phyloP scores from a whole-genome alignment of 2,797 vertebrate species.

The Sebastes taczanowskii region DNA sequence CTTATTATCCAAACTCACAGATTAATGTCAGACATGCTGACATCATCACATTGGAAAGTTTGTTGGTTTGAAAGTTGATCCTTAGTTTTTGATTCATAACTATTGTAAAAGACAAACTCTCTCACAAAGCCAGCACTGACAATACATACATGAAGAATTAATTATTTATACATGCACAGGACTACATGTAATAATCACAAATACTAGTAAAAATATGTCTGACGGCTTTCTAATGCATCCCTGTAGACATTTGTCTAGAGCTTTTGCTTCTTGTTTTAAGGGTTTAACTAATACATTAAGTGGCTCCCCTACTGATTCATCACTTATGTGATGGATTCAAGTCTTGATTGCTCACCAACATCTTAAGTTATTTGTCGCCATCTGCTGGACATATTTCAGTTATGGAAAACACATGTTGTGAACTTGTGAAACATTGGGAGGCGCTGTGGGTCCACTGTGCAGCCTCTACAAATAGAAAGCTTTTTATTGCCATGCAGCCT shows the following conservation, averaged over 20 bases:
- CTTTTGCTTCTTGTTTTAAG: neutral
- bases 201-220: neutral
- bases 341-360: neutral
- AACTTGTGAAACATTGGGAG: neutral
- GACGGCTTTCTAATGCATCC: neutral
- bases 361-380: constrained; percentile 29
- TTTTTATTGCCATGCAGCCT: neutral
- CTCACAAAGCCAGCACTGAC: neutral
- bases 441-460: neutral
- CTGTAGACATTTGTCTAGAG: neutral
- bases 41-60: neutral
- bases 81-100: neutral
- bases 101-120: neutral
- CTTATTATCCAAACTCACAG: neutral
- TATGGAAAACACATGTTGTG: neutral
- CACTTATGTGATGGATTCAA: too few species aligned
- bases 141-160: neutral
- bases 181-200: neutral
- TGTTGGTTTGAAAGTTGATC: neutral
- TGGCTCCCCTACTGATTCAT: neutral
- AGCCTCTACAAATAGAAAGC: neutral
- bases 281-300: neutral
- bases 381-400: constrained; percentile 37
- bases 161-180: neutral
- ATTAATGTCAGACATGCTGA: neutral